phyloP scores from a whole-genome alignment of 2,888 invertebrate genomes.

The Leptogaster cylindrica region DNA sequence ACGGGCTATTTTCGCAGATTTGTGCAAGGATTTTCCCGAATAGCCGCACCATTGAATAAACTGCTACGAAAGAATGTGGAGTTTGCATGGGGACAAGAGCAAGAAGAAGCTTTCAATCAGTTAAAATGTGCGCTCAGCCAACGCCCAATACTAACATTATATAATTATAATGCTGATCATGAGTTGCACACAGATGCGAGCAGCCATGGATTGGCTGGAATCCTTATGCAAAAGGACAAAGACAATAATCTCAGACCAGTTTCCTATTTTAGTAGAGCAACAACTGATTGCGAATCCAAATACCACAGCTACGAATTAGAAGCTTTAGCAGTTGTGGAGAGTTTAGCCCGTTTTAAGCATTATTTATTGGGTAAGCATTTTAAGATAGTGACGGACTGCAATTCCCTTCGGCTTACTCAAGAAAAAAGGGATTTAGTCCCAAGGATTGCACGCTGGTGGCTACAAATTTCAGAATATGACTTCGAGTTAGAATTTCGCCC shows the following conservation, averaged over 20 bases:
- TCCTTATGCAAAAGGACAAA: not conserved
- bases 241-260: not conserved
- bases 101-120: too few relatives aligned
- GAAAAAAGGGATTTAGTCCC: slow-evolving; percentile 13
- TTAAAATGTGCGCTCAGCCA: not conserved
- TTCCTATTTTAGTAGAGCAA: slow-evolving; percentile 21
- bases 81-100: too few relatives aligned
- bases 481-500: too few relatives aligned
- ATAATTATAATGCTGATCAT: too few relatives aligned
- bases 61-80: too few relatives aligned
- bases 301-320: slow-evolving; percentile 24
- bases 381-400: too few relatives aligned
- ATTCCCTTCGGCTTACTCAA: too few relatives aligned
- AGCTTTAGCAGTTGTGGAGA: slow-evolving; percentile 14
- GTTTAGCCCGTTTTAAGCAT: slow-evolving; percentile 11
- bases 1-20: not conserved
- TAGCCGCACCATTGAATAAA: not conserved
- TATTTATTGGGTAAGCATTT: slow-evolving; percentile 15
- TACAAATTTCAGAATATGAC: slow-evolving; percentile 13
- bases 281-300: too few relatives aligned
- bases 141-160: not conserved
- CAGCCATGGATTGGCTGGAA: slow-evolving; percentile 6
- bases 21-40: not conserved
- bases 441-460: slow-evolving; percentile 36
- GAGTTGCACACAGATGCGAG: too few relatives aligned